Evolutionary conservation across 2,797 vertebrate genomes (phyloP), one percentile per base, ranked within the genome.

Genomic region (Paedocypris micromegethes): DNA sequence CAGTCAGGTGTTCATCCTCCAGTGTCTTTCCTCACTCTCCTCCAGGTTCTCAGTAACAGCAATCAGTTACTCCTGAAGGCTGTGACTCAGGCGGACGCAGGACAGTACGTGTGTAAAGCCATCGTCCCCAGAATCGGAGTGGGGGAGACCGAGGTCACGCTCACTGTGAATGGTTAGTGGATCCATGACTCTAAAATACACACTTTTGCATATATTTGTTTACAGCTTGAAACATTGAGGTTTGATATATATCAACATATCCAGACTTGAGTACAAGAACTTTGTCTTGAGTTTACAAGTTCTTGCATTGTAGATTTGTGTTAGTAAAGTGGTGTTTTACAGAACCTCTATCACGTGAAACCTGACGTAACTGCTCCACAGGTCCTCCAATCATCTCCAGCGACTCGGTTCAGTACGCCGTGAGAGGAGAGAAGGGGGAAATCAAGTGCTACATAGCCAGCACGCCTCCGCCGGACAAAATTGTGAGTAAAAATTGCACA

Each of bases 331-430:
- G 23, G 23, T 23, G 23, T 23, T 23, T 23, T 23, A 23, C 23
- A 23, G 23, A 23, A 23, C 23, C 23, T 23, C 23, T 23, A 23
- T 23, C 23, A 1, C 23, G 23, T 23, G 23, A 23, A 23, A 23
- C 23, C 23, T 23, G 23, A 23, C 23, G 23, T 23, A 1, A 23
- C 23, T 23, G 39, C 46, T 64, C 7, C 47, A 9, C 63, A 96
- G 95, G 95, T 0, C 94, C 94, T 6, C 95, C 95, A 9, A 95
- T 94, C 75, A 97, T 98, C 88, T 95, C 94, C 63, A 98, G 94
- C 0, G 91, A 97, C 56, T 77, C 91, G 0, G 86, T 94, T 57
- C 95, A 98, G 83, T 94, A 92, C 0, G 93, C 95, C 0, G 89
- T 90, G 5, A 87, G 93, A 40, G 94, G 95, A 0, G 92, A 95